Evolutionary conservation across 2,888 invertebrate species (phyloP).

Genomic region (Callyntrura sp.): DNA sequence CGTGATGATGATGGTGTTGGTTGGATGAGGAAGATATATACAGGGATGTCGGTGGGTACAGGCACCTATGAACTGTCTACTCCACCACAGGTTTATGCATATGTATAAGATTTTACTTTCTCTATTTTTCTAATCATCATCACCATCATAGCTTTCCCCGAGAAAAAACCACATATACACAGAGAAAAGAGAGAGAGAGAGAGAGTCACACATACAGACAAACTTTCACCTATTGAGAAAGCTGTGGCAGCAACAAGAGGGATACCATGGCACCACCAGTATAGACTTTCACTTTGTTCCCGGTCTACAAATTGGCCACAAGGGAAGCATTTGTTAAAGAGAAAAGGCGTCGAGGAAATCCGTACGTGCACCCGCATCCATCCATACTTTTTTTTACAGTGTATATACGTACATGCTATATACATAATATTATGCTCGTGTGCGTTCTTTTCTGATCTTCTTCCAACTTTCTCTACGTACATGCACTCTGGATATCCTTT

Average conservation of each 20-base stretch:
- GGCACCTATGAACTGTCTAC: neutral
- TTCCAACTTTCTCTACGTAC: neutral
- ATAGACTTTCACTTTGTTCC: constrained; percentile 65
- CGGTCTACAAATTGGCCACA: constrained; percentile 78
- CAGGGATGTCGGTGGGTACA: no score
- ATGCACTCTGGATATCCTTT: neutral
- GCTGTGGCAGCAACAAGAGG: no score
- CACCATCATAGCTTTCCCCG: constrained; percentile 34
- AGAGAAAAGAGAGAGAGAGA: neutral
- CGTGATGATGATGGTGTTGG: neutral
- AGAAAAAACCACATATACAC: neutral
- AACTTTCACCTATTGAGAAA: neutral
- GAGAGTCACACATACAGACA: neutral
- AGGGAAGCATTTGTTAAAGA: constrained; percentile 79
- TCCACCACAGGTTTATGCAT: constrained; percentile 38
- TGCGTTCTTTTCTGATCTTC: constrained; percentile 4
- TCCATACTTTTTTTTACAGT: neutral
- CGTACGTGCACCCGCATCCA: constrained; percentile 52
- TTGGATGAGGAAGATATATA: no score
- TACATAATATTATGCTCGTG: no score
- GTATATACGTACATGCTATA: no score
- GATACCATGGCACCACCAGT: no score
- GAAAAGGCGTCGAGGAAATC: constrained; percentile 75
- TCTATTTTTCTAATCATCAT: constrained; percentile 44
- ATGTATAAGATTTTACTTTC: constrained; percentile 55